phyloP scores from a whole-genome alignment of 2,797 vertebrate species.

The Chaetodon trifasciatus region DNA sequence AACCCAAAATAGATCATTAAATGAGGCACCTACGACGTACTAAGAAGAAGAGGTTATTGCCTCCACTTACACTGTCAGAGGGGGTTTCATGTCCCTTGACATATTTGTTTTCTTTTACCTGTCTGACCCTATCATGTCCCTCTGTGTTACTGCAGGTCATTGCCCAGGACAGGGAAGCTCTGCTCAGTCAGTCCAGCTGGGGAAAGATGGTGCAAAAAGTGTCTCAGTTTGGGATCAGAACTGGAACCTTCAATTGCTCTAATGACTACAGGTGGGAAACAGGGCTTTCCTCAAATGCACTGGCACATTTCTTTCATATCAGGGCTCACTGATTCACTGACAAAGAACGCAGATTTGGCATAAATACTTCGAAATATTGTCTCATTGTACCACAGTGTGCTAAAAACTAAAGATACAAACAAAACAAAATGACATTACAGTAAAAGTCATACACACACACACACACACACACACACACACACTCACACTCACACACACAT shows the following conservation, averaged over 20 bases:
- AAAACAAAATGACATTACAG: too few relatives aligned
- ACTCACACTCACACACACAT: too few relatives aligned
- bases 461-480: too few relatives aligned
- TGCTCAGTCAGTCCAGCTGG: slow-evolving; percentile 94
- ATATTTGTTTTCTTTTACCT: neutral
- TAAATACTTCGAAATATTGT: too few relatives aligned
- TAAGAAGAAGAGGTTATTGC: neutral
- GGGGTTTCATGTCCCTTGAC: neutral
- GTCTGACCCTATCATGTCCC: slow-evolving; percentile 22
- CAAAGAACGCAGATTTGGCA: neutral
- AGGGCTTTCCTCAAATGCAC: neutral
- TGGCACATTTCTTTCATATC: neutral
- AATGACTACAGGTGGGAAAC: slow-evolving; percentile 91
- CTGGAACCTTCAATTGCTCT: slow-evolving; percentile 98
- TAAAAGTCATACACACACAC: too few relatives aligned
- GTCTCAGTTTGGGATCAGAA: slow-evolving; percentile 96
- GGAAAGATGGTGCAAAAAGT: slow-evolving; percentile 98
- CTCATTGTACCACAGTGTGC: too few relatives aligned
- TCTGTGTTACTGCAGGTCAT: slow-evolving; percentile 88
- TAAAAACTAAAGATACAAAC: too few relatives aligned
- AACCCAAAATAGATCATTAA: neutral
- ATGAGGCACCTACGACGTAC: too few relatives aligned
- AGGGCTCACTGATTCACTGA: neutral
- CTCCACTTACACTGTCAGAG: neutral
- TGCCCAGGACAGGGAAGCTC: slow-evolving; percentile 91